Conservation (phyloP, 2,888 invertebrate species). For the Teleogryllus oceanicus region DNA sequence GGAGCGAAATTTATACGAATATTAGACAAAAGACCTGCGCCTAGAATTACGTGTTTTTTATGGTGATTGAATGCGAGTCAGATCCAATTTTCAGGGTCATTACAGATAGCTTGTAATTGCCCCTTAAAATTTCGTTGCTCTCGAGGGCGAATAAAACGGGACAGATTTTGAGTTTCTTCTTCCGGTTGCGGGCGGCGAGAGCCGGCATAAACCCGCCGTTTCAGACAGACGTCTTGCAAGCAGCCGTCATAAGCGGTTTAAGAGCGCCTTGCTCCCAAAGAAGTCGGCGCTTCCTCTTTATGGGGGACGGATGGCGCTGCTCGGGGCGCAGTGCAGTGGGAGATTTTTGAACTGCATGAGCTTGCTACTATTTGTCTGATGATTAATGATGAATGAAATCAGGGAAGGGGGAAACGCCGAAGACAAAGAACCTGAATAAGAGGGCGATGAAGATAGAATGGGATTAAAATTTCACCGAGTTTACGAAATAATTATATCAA, state of each 20-base stretch:
- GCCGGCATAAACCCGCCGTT: neutral
- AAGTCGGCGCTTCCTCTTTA: too few relatives aligned
- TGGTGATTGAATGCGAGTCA: slow-evolving; percentile 37
- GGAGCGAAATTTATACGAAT: slow-evolving; percentile 20
- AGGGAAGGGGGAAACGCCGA: too few relatives aligned
- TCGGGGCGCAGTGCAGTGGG: too few relatives aligned
- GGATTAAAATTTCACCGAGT: too few relatives aligned
- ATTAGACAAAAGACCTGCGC: slow-evolving; percentile 24
- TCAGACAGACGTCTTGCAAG: neutral
- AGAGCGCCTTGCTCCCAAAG: neutral
- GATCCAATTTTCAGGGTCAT: slow-evolving; percentile 38
- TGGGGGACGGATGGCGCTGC: too few relatives aligned
- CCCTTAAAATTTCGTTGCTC: slow-evolving; percentile 29
- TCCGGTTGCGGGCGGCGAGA: neutral
- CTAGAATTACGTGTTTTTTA: slow-evolving; percentile 32
- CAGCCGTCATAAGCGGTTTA: neutral
- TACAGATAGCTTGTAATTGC: slow-evolving; percentile 35
- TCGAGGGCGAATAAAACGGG: neutral
- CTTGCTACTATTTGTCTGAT: too few relatives aligned
- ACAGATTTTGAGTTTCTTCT: slow-evolving; percentile 9
- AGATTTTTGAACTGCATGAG: too few relatives aligned
- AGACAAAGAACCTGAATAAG: too few relatives aligned
- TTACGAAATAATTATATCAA: too few relatives aligned
- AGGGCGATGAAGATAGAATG: too few relatives aligned
- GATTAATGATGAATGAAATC: too few relatives aligned